These are phyloP conservation scores for Centropus unirufus DNA, from an alignment of 2,113 vertebrate genomes.

Conservation along the genomic window DNA sequence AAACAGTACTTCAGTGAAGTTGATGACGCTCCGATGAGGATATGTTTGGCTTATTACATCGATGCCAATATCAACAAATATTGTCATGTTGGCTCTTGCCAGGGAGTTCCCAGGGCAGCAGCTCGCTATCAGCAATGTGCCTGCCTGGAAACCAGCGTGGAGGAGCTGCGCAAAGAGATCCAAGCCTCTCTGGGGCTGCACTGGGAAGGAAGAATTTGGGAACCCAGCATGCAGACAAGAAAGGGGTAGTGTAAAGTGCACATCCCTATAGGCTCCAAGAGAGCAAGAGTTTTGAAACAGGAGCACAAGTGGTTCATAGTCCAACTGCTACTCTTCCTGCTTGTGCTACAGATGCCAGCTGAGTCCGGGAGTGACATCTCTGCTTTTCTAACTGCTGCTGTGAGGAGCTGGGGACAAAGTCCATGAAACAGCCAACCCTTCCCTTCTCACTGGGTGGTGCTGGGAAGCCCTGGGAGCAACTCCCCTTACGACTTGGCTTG, in stretches of 20 bases:
- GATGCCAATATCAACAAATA: slow-evolving; percentile 3
- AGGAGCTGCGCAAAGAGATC: neutral
- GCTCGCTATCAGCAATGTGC: neutral
- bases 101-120: neutral
- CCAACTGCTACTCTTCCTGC: neutral
- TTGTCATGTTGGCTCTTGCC: neutral
- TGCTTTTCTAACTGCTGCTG: fast-evolving
- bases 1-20: neutral
- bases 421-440: neutral
- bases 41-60: slow-evolving; percentile 38
- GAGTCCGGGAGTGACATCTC: fast-evolving
- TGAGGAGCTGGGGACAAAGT: neutral
- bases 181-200: fast-evolving
- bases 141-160: fast-evolving
- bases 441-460: neutral
- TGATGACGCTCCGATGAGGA: neutral
- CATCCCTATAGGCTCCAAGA: fast-evolving
- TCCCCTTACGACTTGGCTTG: neutral
- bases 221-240: neutral
- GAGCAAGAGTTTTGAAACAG: neutral
- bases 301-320: neutral
- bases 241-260: neutral
- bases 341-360: neutral
- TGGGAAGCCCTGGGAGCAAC: neutral
- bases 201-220: neutral